Conservation (phyloP, 2,888 invertebrate species). For the Drosophila austrosaltans region DNA sequence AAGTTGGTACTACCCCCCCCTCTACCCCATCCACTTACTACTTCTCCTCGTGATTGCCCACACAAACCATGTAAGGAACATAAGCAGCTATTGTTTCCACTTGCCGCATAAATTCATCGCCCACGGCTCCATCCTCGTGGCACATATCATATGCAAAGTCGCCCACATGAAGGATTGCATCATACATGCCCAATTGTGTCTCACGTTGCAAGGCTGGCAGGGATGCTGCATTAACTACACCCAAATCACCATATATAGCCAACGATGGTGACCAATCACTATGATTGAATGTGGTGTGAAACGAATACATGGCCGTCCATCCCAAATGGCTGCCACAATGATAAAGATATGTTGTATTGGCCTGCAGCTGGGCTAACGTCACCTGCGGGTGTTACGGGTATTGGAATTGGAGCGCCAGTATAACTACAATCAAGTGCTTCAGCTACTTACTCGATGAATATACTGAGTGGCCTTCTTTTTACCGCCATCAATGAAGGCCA, state of each 20-base stretch:
- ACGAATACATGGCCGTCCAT: constrained; percentile 92
- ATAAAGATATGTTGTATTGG: constrained; percentile 89
- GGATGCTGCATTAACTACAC: constrained; percentile 94
- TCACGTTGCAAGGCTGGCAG: constrained; percentile 93
- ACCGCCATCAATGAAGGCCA: constrained; percentile 90
- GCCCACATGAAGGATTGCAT: constrained; percentile 95
- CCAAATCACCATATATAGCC: constrained; percentile 97
- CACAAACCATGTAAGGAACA: constrained; percentile 95
- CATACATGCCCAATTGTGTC: constrained; percentile 90
- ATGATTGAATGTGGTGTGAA: constrained; percentile 88
- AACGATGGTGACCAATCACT: constrained; percentile 91
- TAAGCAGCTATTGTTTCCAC: constrained; percentile 94
- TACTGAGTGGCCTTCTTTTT: constrained; percentile 86
- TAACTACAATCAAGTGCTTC: not conserved
- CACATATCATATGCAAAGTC: constrained; percentile 98
- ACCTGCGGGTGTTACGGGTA: constrained; percentile 64
- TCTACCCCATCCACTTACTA: constrained; percentile 86
- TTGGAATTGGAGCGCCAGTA: not conserved
- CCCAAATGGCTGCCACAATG: constrained; percentile 91
- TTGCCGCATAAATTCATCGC: constrained; percentile 96
- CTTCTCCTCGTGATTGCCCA: constrained; percentile 95
- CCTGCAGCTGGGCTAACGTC: constrained; percentile 85
- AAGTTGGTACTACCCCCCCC: not conserved
- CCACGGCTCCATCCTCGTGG: constrained; percentile 90
- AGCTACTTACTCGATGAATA: constrained; percentile 88